phyloP scores from a whole-genome alignment of 2,797 vertebrate species.

The Malacoraja senta region DNA sequence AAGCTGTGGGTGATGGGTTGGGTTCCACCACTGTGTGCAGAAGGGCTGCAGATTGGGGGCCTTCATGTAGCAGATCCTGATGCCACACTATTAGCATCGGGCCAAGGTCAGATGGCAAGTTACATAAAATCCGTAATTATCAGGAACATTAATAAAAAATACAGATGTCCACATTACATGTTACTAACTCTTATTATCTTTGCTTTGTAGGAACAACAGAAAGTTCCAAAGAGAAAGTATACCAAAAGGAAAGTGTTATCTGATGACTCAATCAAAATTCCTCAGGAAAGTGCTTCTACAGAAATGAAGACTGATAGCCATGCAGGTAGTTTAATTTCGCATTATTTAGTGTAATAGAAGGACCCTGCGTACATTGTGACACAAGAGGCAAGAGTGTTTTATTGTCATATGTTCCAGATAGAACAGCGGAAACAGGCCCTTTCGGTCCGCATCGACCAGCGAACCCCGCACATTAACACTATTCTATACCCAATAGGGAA shows the following conservation, averaged over 20 bases:
- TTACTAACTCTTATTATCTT: background rate
- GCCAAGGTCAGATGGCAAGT: no score
- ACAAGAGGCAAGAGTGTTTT: no score
- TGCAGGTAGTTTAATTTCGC: conserved; percentile 74
- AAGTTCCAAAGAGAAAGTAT: conserved; percentile 89
- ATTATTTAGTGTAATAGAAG: conserved; percentile 62
- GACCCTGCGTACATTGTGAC: conserved; percentile 64
- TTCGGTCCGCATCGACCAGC: no score
- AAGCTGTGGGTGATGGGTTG: no score
- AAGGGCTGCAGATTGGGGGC: no score
- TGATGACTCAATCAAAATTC: conserved; percentile 68
- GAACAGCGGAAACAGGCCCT: no score
- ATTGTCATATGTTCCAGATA: no score
- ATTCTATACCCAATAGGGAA: no score
- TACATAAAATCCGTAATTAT: background rate
- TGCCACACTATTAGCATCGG: no score
- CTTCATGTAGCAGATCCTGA: no score
- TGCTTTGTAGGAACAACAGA: conserved; percentile 81
- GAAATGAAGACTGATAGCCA: conserved; percentile 77
- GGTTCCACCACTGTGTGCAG: no score
- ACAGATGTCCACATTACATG: background rate
- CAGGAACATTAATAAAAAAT: background rate
- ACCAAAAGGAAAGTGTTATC: conserved; percentile 80
- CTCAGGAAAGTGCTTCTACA: conserved; percentile 84
- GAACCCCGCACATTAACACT: no score